Evolutionary conservation across 2,113 vertebrate species (phyloP).

Genomic region (Gnathonemus echidnorhynchus): DNA sequence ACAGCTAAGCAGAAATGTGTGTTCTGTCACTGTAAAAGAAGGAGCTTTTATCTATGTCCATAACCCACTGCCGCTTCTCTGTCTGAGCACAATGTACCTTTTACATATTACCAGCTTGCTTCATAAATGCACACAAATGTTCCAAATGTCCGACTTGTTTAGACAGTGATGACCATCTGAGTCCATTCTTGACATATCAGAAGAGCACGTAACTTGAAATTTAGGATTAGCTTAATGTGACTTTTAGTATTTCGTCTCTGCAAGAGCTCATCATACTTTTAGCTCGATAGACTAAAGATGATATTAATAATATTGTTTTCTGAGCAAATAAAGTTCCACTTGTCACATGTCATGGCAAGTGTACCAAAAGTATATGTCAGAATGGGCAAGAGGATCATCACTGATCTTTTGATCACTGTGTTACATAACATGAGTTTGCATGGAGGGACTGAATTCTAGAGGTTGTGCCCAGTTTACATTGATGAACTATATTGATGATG

Average conservation of each 20-base stretch:
- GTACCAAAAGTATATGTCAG: conserved; percentile 26
- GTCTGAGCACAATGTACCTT: conserved; percentile 65
- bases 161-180: conserved; percentile 72
- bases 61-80: conserved; percentile 64
- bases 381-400: conserved; percentile 77
- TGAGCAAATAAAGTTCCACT: conserved; percentile 1
- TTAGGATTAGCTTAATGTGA: not conserved
- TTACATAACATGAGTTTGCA: conserved; percentile 88
- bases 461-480: conserved; percentile 28
- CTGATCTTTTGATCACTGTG: conserved; percentile 64
- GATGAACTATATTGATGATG: not conserved
- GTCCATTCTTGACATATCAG: conserved; percentile 47
- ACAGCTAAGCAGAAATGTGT: not conserved
- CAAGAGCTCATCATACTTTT: not conserved
- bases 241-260: not conserved
- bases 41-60: conserved; percentile 53
- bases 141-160: conserved; percentile 50
- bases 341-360: not conserved
- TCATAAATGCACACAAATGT: conserved; percentile 57
- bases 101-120: conserved; percentile 58
- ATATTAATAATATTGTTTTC: not conserved
- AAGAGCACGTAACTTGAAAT: not conserved
- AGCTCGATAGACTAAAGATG: not conserved
- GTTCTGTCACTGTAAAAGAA: conserved; percentile 1
- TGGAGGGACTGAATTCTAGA: conserved; percentile 72